A percentile compares a stretch with the other conserved stretches of the same genome.
phyloP scores from a whole-genome alignment of 2,888 invertebrate genomes.

The Pyrrhia umbra region DNA sequence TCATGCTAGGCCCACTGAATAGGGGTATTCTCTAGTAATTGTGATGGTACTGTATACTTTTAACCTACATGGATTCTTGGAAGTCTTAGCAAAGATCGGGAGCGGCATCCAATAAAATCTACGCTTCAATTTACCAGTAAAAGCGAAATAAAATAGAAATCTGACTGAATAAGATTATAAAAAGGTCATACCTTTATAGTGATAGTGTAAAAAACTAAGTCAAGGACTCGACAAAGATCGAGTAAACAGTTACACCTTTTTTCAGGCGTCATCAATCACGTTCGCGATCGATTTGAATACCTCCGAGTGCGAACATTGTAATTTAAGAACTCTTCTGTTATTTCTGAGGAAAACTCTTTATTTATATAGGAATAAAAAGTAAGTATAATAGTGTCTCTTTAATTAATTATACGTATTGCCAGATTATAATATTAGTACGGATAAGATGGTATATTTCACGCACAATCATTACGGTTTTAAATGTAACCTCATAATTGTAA shows the following conservation, averaged over 20 bases:
- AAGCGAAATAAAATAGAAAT: constrained; percentile 26
- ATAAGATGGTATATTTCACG: too few relatives aligned
- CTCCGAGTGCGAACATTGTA: constrained; percentile 27
- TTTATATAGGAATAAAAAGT: too few relatives aligned
- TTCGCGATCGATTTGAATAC: constrained; percentile 39
- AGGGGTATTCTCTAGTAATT: not conserved
- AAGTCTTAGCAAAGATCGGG: too few relatives aligned
- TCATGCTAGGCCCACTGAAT: not conserved
- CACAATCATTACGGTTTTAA: too few relatives aligned
- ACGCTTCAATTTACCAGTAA: not conserved
- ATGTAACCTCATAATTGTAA: too few relatives aligned
- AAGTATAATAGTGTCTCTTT: too few relatives aligned
- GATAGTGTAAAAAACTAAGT: constrained; percentile 47
- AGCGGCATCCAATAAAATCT: too few relatives aligned
- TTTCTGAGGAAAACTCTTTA: not conserved
- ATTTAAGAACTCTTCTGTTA: constrained; percentile 16
- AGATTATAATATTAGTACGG: too few relatives aligned
- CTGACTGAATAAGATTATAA: constrained; percentile 20
- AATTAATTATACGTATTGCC: too few relatives aligned
- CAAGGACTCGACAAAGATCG: constrained; percentile 46
- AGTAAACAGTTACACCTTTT: constrained; percentile 41
- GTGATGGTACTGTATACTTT: too few relatives aligned
- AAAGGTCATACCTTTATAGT: constrained; percentile 33
- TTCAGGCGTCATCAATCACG: constrained; percentile 45
- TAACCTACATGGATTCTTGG: too few relatives aligned